phyloP scores from a whole-genome alignment of 2,888 invertebrate species.

The Aspidiotus destructor region DNA sequence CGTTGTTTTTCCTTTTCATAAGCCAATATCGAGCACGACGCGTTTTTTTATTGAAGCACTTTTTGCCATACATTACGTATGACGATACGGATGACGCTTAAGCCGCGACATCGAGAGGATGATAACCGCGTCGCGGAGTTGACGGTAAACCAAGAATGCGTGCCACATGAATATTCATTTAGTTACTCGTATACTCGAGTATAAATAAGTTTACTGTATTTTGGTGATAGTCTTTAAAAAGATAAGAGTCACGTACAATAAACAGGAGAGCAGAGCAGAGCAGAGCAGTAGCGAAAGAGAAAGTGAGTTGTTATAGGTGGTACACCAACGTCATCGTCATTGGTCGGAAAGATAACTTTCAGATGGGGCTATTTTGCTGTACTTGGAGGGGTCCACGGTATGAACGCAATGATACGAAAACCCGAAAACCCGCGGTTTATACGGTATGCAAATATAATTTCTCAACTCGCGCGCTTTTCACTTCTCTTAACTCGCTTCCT shows the following conservation, averaged over 20 bases:
- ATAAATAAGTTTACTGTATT: slow-evolving; percentile 23
- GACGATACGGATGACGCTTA: background rate
- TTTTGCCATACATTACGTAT: too few relatives aligned
- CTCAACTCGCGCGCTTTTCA: slow-evolving; percentile 13
- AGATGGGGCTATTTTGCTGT: slow-evolving; percentile 8
- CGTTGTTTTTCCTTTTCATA: background rate
- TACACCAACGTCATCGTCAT: background rate
- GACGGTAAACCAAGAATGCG: background rate
- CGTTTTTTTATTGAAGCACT: background rate
- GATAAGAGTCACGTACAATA: slow-evolving; percentile 25
- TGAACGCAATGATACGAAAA: slow-evolving; percentile 5
- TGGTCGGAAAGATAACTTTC: background rate
- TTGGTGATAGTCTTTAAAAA: slow-evolving; percentile 18
- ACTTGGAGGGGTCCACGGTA: background rate
- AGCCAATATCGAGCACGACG: background rate
- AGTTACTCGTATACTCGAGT: background rate
- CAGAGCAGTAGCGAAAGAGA: background rate
- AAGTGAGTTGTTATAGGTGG: background rate
- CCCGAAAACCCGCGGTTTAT: background rate
- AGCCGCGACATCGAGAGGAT: background rate
- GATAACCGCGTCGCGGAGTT: background rate
- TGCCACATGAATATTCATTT: slow-evolving; percentile 26
- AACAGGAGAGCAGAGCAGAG: background rate
- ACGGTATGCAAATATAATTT: slow-evolving; percentile 25
- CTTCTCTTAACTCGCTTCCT: background rate